Conservation (phyloP, 2,888 invertebrate species). For the Idaea biselata region DNA sequence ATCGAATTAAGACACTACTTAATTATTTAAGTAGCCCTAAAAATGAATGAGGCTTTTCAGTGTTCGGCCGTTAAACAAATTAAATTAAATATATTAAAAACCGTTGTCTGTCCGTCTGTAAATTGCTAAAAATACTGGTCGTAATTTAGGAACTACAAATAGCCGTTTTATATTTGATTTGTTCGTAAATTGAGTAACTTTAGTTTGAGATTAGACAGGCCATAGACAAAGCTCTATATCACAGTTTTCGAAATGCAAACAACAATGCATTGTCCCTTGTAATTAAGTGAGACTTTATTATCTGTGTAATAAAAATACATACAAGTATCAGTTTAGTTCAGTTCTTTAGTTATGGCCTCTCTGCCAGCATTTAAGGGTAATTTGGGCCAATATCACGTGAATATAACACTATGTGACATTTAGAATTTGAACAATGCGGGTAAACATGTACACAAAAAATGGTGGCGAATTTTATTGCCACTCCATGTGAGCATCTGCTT, state of each 20-base stretch:
- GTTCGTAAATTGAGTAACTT: conserved; percentile 29
- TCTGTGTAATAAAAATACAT: conserved; percentile 17
- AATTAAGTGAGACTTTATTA: conserved; percentile 24
- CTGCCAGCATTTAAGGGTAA: no score
- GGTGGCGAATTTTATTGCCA: no score
- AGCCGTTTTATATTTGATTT: conserved; percentile 52
- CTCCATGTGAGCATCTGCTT: no score
- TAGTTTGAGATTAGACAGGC: conserved; percentile 38
- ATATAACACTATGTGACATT: no score
- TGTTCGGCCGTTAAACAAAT: neutral
- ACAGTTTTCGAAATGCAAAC: conserved; percentile 76
- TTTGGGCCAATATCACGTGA: no score
- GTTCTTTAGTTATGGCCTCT: no score
- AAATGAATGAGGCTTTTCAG: no score
- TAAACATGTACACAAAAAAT: no score
- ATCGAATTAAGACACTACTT: no score
- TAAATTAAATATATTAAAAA: neutral
- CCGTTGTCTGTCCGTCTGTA: conserved; percentile 11
- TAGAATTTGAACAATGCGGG: no score
- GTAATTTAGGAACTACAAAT: conserved; percentile 76
- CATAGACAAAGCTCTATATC: conserved; percentile 78
- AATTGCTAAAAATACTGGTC: conserved; percentile 68
- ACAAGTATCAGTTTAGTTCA: neutral
- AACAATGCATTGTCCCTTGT: conserved; percentile 68
- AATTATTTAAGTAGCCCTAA: no score